These are phyloP conservation scores for Dendrocopos noguchii DNA, from an alignment of 2,113 vertebrate genomes.

Conservation along the genomic window DNA sequence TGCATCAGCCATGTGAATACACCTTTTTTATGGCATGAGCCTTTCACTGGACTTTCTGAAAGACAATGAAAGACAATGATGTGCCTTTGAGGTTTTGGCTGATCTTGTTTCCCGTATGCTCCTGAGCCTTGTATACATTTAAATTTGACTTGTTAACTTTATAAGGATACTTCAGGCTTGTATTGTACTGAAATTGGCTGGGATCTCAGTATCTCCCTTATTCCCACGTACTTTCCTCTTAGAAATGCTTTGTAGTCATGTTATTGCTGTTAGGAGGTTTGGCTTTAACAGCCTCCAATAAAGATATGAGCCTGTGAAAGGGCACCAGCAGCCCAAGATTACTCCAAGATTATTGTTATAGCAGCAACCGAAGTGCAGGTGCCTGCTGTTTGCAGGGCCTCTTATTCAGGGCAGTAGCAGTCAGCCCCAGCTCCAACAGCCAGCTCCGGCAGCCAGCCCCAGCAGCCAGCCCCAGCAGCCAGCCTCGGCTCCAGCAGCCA, in stretches of 20 bases:
- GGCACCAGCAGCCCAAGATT: constrained; percentile 31
- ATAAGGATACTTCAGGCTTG: constrained; percentile 63
- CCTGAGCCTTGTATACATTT: constrained; percentile 59
- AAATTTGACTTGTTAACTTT: constrained; percentile 76
- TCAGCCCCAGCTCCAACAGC: too few species aligned
- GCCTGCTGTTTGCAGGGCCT: not conserved
- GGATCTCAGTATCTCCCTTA: constrained; percentile 81
- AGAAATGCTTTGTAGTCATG: constrained; percentile 84
- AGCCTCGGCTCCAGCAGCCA: too few species aligned
- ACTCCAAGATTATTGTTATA: not conserved
- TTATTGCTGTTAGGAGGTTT: constrained; percentile 84
- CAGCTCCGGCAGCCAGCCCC: too few species aligned
- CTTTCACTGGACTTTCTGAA: constrained; percentile 41
- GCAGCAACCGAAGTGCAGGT: constrained; percentile 46
- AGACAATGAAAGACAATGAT: constrained; percentile 58
- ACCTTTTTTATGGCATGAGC: constrained; percentile 32
- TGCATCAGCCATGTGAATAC: constrained; percentile 32
- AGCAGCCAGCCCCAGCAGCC: too few species aligned
- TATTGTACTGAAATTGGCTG: constrained; percentile 81
- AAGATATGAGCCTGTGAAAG: constrained; percentile 85
- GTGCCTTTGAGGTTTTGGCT: constrained; percentile 32
- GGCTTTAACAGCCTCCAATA: constrained; percentile 88
- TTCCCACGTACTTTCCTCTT: constrained; percentile 91
- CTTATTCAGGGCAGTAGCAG: not conserved
- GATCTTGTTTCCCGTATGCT: constrained; percentile 34